Evolutionary conservation across 2,888 invertebrate genomes (phyloP).

Genomic region (Plebejus anna): DNA sequence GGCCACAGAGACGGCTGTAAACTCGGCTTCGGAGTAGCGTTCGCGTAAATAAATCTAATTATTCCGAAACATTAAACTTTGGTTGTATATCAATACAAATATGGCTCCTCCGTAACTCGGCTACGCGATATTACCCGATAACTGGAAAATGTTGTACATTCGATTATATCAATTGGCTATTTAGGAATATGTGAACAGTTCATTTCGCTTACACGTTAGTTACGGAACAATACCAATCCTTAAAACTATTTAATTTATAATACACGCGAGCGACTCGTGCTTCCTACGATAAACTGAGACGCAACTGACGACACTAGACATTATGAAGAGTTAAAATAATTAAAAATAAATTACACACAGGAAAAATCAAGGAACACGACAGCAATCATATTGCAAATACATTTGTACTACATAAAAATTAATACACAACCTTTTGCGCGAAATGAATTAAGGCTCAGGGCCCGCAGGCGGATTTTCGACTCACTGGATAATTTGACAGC

Average conservation of each 20-base stretch:
- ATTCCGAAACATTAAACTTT: constrained; percentile 24
- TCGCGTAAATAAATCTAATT: constrained; percentile 12
- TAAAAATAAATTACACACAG: constrained; percentile 73
- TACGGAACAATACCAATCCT: constrained; percentile 28
- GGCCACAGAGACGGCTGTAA: not conserved
- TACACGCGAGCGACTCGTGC: constrained; percentile 28
- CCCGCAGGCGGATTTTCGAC: constrained; percentile 1
- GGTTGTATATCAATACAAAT: constrained; percentile 25
- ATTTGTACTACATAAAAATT: constrained; percentile 80
- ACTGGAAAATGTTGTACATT: constrained; percentile 27
- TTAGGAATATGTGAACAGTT: constrained; percentile 14
- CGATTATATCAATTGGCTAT: constrained; percentile 8
- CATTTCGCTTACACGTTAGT: constrained; percentile 22
- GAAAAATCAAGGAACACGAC: constrained; percentile 76
- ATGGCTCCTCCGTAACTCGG: constrained; percentile 24
- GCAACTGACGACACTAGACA: constrained; percentile 53
- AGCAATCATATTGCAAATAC: constrained; percentile 80
- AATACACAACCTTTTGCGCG: constrained; percentile 80
- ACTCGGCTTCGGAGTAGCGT: not conserved
- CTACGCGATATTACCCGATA: constrained; percentile 21
- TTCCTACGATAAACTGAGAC: constrained; percentile 30
- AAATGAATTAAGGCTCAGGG: constrained; percentile 65
- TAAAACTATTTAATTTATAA: constrained; percentile 27
- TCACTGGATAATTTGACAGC: constrained; percentile 8
- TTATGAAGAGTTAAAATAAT: constrained; percentile 58